Base-by-base conservation (phyloP, 2,888 invertebrate genomes). In the Mactromeris polynyma region DNA sequence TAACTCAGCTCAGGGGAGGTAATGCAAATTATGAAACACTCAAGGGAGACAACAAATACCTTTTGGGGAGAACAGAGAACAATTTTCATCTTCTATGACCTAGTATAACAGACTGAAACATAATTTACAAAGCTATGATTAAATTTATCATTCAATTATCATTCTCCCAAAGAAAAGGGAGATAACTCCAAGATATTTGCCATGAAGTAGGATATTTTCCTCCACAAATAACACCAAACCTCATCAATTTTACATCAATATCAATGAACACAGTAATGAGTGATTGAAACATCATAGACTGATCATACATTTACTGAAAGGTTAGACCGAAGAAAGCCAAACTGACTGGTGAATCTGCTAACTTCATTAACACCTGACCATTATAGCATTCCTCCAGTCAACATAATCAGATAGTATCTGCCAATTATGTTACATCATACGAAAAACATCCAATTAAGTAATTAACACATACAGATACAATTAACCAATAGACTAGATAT, bases 371-470 rank as follows among this genome's bases (percentile, higher is more conserved):
- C 36, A 73, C 73, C 73, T 73, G 73, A 73, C 73, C 73, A 58
- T 58, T 58, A 58, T n/a, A 19, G 36, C 36, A 36, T 33, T 73
- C n/a, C 31, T 33, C 0, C 19, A 17, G 33, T 73, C 31, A 33
- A 36, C 36, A 36, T 73, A 36, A 73, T 33, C 73, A 73, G 0
- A 17, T 73, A 73, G 36, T 73, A 73, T 11, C 17, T 33, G 26
- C 36, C 58, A 73, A 73, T 36, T 73, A 33, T 69, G 33, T 73
- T 36, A 73, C 36, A 33, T 73, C 33, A 73, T 73, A 36, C 4
- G 33, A 73, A 36, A 73, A 73, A 73, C 36, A 73, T 73, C 19
- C 73, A 73, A 73, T 73, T 33, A 73, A 73, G 36, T 33, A 73
- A 73, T 73, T 33, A 73, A 73, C 73, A 73, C 33, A 33, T 33